Conservation (phyloP, 2,113 vertebrate species). For the Trichechus manatus region DNA sequence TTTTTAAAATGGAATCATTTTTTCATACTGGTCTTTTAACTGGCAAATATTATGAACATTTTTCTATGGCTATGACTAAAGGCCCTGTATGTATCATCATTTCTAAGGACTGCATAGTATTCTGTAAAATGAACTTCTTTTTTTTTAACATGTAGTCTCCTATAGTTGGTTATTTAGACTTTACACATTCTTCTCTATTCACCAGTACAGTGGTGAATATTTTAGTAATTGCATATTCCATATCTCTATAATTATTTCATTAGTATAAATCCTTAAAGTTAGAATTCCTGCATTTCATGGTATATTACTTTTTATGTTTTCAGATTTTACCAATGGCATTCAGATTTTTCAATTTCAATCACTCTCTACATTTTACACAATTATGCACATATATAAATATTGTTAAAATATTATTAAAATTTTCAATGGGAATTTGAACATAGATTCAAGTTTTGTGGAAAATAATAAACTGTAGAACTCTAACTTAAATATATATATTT, state of each 20-base stretch:
- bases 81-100: neutral
- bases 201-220: neutral
- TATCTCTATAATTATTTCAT: neutral
- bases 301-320: conserved; percentile 13
- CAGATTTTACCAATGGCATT: neutral
- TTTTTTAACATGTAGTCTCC: neutral
- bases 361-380: neutral
- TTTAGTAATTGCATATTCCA: neutral
- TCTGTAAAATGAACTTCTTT: neutral
- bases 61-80: neutral
- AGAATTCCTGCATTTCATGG: neutral
- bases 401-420: neutral
- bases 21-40: neutral
- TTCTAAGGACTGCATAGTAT: neutral
- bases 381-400: neutral
- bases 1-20: neutral
- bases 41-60: neutral
- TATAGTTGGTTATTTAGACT: neutral
- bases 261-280: neutral
- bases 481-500: neutral
- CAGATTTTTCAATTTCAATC: neutral
- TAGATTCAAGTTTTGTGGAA: neutral
- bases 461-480: neutral
- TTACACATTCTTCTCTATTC: neutral
- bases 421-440: conserved; percentile 16